phyloP scores from a whole-genome alignment of 2,888 invertebrate species.

The Cremastinae sp. region DNA sequence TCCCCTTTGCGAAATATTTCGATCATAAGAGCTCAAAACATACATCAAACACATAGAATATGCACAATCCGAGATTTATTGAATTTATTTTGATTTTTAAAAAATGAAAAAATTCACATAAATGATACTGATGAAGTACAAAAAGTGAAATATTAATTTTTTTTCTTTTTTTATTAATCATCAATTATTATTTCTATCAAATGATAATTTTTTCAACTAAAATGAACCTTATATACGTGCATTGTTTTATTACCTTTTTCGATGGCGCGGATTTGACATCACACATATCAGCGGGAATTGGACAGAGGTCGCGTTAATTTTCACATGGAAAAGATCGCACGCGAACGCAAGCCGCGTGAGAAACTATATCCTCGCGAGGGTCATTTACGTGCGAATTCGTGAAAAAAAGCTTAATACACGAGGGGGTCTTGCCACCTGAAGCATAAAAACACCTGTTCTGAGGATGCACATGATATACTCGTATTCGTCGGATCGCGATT shows the following conservation, averaged over 20 bases:
- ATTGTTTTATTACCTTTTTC: conserved; percentile 1
- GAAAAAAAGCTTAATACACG: conserved; percentile 28
- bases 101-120: no score
- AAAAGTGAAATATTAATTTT: no score
- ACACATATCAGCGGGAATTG: no score
- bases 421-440: conserved; percentile 43
- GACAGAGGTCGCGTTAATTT: background rate
- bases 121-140: no score
- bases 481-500: no score
- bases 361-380: conserved; percentile 31
- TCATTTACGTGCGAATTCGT: conserved; percentile 33
- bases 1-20: background rate
- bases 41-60: no score
- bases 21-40: background rate
- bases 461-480: conserved; percentile 49
- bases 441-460: conserved; percentile 50
- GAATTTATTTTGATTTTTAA: no score
- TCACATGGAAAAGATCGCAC: conserved; percentile 37
- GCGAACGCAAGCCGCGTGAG: conserved; percentile 62
- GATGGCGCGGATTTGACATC: conserved; percentile 49
- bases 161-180: no score
- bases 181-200: no score
- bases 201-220: no score
- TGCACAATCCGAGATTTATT: no score
- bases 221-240: no score